A percentile compares a stretch with the other conserved stretches of the same genome.
Conservation (phyloP, 2,113 vertebrate genomes). For the Rhegmatorhina hoffmannsi region DNA sequence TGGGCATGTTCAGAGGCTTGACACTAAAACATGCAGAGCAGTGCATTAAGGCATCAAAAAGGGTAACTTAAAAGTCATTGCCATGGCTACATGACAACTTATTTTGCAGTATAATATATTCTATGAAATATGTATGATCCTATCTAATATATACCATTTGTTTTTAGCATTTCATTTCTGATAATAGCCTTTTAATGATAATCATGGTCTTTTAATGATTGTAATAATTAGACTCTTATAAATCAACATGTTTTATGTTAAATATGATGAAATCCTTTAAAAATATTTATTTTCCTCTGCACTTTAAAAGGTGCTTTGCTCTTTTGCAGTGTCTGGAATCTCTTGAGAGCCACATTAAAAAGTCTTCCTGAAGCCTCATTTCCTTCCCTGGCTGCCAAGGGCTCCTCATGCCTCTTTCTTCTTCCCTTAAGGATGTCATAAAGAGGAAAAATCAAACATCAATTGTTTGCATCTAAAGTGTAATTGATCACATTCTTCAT, state of each 20-base stretch:
- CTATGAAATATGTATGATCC: constrained; percentile 48
- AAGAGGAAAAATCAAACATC: constrained; percentile 50
- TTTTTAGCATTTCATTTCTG: constrained; percentile 57
- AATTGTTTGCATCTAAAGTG: constrained; percentile 49
- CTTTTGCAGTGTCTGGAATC: constrained; percentile 33
- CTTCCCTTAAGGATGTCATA: constrained; percentile 35
- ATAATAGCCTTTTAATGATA: constrained; percentile 61
- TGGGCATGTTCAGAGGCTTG: background rate
- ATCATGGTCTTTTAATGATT: constrained; percentile 26
- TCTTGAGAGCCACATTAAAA: constrained; percentile 39
- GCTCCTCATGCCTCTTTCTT: background rate
- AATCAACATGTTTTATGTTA: constrained; percentile 42
- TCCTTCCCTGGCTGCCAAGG: constrained; percentile 5
- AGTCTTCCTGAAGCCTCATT: background rate
- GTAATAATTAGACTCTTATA: constrained; percentile 35
- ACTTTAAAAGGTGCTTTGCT: constrained; percentile 55
- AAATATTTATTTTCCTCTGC: constrained; percentile 48
- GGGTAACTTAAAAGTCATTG: constrained; percentile 56
- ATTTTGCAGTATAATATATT: constrained; percentile 34
- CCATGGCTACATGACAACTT: constrained; percentile 62
- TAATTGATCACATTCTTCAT: constrained; percentile 17
- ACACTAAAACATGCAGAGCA: background rate
- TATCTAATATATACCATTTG: constrained; percentile 53
- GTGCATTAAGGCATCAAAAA: constrained; percentile 40
- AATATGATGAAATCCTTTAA: constrained; percentile 14